Conservation (phyloP, 2,888 invertebrate species). For the Synanthedon myopaeformis region DNA sequence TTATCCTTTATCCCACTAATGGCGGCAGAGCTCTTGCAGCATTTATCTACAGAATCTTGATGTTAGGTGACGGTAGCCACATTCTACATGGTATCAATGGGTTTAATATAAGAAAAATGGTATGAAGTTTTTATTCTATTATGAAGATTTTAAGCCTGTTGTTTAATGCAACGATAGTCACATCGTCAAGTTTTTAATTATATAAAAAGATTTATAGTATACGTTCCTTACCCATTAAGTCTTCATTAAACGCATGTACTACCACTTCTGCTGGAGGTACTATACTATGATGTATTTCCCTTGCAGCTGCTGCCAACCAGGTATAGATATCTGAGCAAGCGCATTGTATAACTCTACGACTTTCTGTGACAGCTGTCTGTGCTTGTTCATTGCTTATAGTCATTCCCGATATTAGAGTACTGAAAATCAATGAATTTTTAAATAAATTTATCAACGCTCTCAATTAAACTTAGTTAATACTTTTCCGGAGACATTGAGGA, state of each 20-base stretch:
- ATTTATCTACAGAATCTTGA: no score
- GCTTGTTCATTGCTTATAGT: slow-evolving; percentile 57
- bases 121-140: no score
- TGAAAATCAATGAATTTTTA: slow-evolving; percentile 14
- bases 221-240: slow-evolving; percentile 33
- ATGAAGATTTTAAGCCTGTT: no score
- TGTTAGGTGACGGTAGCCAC: no score
- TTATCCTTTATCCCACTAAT: no score
- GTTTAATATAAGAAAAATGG: no score
- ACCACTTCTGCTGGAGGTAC: slow-evolving; percentile 55
- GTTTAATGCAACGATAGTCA: no score
- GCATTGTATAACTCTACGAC: slow-evolving; percentile 43
- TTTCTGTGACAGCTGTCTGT: slow-evolving; percentile 30
- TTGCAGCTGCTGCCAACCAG: slow-evolving; percentile 48
- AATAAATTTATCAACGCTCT: neutral
- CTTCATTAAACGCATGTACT: slow-evolving; percentile 47
- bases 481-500: neutral
- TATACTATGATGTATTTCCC: slow-evolving; percentile 49
- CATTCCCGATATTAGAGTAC: slow-evolving; percentile 53
- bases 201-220: neutral
- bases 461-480: neutral
- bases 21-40: no score
- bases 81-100: no score
- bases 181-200: neutral
- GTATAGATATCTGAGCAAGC: slow-evolving; percentile 50